These are phyloP conservation scores for Calameuta idolon DNA, from an alignment of 2,888 invertebrate species.

Conservation along the genomic window DNA sequence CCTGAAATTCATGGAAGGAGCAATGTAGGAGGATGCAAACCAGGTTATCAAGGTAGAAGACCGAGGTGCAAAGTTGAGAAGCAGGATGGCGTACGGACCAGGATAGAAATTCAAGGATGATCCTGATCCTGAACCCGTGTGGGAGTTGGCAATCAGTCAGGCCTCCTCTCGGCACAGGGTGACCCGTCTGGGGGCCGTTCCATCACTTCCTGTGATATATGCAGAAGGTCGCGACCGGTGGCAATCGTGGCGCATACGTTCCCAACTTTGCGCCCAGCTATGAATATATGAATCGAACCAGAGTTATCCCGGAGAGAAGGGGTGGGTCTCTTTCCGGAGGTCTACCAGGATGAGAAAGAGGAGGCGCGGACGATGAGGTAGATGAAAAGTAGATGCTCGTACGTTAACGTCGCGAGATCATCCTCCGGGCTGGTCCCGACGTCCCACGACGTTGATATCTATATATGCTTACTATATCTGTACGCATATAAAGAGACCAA, in stretches of 20 bases:
- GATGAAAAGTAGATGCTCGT: conserved; percentile 34
- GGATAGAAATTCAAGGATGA: not conserved
- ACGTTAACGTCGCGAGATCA: conserved; percentile 51
- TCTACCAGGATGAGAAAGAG: not conserved
- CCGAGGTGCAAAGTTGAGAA: not conserved
- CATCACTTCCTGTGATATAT: conserved; percentile 65
- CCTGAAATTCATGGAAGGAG: not conserved
- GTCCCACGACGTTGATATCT: conserved; percentile 41
- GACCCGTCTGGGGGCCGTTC: conserved; percentile 59
- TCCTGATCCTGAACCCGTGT: conserved; percentile 24
- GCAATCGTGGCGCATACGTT: conserved; percentile 57
- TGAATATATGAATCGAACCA: conserved; percentile 65
- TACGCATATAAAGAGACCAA: no score
- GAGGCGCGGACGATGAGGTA: not conserved
- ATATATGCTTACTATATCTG: no score
- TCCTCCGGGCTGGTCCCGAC: conserved; percentile 30
- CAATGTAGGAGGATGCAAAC: not conserved
- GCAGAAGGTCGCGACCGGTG: conserved; percentile 61
- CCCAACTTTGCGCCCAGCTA: conserved; percentile 39
- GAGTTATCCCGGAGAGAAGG: not conserved
- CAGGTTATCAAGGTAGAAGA: not conserved
- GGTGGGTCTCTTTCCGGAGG: not conserved
- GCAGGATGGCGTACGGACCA: not conserved
- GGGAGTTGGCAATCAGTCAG: conserved; percentile 65
- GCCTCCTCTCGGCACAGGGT: conserved; percentile 50